Percentiles rank a stretch among this genome's conserved stretches.
Evolutionary conservation across 2,888 invertebrate species (phyloP).

Genomic region (Leucophora obtusa): DNA sequence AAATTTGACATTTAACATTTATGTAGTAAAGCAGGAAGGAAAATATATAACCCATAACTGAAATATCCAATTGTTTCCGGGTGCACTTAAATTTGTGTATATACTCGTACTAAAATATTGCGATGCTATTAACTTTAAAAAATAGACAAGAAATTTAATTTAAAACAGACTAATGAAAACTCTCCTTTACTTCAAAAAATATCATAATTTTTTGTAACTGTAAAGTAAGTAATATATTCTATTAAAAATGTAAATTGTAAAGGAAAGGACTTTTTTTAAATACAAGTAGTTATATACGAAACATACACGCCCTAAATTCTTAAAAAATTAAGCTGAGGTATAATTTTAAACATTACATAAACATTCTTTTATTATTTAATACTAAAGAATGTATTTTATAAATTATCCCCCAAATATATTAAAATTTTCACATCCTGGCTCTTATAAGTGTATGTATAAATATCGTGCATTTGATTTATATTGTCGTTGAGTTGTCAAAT

Average conservation of each 20-base stretch:
- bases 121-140: too few species aligned
- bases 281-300: background rate
- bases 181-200: too few species aligned
- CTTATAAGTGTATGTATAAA: background rate
- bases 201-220: too few species aligned
- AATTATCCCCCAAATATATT: background rate
- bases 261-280: too few species aligned
- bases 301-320: background rate
- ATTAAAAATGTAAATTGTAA: too few species aligned
- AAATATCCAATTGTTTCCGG: too few species aligned
- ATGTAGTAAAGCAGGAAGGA: background rate
- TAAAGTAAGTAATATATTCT: too few species aligned
- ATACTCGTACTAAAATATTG: too few species aligned
- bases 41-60: too few species aligned
- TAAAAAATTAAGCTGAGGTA: background rate
- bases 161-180: too few species aligned
- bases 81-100: too few species aligned
- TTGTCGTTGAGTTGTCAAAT: conserved; percentile 48
- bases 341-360: background rate
- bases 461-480: conserved; percentile 57
- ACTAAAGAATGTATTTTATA: background rate
- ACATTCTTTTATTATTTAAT: background rate
- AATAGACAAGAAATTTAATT: too few species aligned
- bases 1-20: conserved; percentile 34
- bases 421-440: background rate